These are phyloP conservation scores for Montipora cactus DNA, from an alignment of 64 coral and sea anemone species.

Conservation along the genomic window DNA sequence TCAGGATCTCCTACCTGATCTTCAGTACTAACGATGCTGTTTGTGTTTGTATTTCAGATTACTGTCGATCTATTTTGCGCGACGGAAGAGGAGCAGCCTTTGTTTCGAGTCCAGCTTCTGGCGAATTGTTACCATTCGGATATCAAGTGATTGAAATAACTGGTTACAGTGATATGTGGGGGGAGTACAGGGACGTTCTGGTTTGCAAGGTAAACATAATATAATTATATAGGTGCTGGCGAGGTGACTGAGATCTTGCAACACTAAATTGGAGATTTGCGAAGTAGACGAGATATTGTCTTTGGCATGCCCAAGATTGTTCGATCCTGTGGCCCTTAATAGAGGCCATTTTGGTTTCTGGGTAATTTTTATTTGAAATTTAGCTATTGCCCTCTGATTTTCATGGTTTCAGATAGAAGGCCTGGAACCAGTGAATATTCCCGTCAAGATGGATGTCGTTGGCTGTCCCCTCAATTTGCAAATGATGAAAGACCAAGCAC, in stretches of 20 bases:
- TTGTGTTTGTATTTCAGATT: constrained; percentile 49
- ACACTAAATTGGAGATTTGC: no score
- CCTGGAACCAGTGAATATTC: constrained; percentile 82
- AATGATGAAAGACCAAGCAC: constrained; percentile 94
- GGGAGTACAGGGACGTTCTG: constrained; percentile 82
- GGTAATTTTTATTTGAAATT: no score
- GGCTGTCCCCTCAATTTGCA: constrained; percentile 98
- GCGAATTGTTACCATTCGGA: constrained; percentile 92
- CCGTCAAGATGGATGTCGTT: constrained; percentile 82
- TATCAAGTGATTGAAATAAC: constrained; percentile 92
- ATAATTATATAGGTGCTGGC: no score
- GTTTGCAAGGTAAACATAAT: constrained; percentile 76
- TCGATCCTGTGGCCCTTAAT: no score
- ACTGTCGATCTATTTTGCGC: constrained; percentile 77
- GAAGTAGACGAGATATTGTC: no score
- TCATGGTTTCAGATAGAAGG: constrained; percentile 81
- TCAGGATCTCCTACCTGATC: no score
- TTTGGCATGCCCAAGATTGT: no score
- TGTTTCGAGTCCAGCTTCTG: constrained; percentile 75
- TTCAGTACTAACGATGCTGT: not conserved
- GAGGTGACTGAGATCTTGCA: no score
- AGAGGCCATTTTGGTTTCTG: no score
- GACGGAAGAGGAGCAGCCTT: constrained; percentile 92
- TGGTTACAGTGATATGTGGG: constrained; percentile 97
- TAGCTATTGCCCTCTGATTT: no score